Evolutionary conservation across 2,113 vertebrate genomes (phyloP).

Genomic region (Tursiops truncatus): DNA sequence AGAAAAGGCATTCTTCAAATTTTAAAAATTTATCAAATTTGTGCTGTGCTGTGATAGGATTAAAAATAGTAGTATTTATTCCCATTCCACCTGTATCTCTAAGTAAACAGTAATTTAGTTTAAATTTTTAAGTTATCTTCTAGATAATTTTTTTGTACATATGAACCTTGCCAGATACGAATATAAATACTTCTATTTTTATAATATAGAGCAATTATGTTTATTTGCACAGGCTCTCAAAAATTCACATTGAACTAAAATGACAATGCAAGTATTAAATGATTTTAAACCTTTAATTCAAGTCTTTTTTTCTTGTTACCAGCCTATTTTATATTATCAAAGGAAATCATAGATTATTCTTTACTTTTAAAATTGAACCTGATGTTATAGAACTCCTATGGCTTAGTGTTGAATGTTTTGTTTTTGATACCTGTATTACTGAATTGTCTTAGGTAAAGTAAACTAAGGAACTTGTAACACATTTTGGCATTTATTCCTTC

Average conservation of each 20-base stretch:
- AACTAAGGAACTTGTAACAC: neutral
- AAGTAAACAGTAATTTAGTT: neutral
- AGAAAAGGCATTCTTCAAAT: neutral
- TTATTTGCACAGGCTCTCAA: neutral
- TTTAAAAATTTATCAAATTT: neutral
- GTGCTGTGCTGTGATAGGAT: neutral
- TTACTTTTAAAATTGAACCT: neutral
- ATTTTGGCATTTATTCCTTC: neutral
- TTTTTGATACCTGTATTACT: neutral
- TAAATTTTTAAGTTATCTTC: neutral
- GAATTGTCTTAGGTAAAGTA: neutral
- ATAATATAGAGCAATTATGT: neutral
- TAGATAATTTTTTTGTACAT: neutral
- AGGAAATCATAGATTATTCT: neutral
- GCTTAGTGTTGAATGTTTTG: neutral
- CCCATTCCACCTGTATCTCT: neutral
- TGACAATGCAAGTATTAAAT: neutral
- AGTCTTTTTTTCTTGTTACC: neutral
- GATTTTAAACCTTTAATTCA: neutral
- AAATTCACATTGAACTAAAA: neutral
- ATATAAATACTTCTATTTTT: neutral
- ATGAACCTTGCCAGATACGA: neutral
- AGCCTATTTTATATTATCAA: neutral
- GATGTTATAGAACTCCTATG: neutral
- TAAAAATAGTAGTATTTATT: constrained; percentile 24